Base-by-base conservation (phyloP, 2,888 invertebrate species). In the Hipparchia sbordonii region DNA sequence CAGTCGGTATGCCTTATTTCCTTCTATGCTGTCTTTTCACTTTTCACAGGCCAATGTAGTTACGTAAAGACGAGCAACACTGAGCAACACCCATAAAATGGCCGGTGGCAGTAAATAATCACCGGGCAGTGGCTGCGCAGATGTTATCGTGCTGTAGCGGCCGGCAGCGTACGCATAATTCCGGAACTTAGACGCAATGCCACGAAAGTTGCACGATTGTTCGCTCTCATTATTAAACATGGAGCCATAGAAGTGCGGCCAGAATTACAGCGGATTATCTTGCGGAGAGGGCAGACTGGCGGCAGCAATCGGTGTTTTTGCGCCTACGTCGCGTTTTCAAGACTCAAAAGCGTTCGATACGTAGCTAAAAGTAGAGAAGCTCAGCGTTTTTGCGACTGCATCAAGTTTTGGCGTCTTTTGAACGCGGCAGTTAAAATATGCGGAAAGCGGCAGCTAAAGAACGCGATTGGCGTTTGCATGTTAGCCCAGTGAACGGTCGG, bases 111-210 rank as follows among this genome's bases (percentile, higher is more conserved):
- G 70, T 46, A 60, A 46, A 68, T 51, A 60, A 68, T 33, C 57
- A 46, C 46, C 59, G 48, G 33, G 7, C 59, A 68, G 56, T 48
- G 45, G 10, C 70, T 83, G 78, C 77, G 78, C 78, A 82, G 86
- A 87, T 87, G 78, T 83, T 86, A 87, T 86, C 86, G 81, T 79
- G 77, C 81, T 80, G 84, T 84, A 83, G 83, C 83, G 80, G 80
- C 84, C 82, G 77, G 46, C 57, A 23, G 4, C 79, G 77, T 79
- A 80, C 78, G 79, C 78, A 81, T 78, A 76, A 78, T 73, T 79
- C 82, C 84, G 84, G 82, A 85, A 84, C 84, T 78, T 74, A 70
- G 78, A 74, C 77, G 78, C 77, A 76, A 78, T 75, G 78, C 79
- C 74, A 78, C 77, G 80, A 80, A 82, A 81, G 80, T 82, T 80